Evolutionary conservation across 2,888 invertebrate genomes (phyloP).

Genomic region (Adelphocoris suturalis): DNA sequence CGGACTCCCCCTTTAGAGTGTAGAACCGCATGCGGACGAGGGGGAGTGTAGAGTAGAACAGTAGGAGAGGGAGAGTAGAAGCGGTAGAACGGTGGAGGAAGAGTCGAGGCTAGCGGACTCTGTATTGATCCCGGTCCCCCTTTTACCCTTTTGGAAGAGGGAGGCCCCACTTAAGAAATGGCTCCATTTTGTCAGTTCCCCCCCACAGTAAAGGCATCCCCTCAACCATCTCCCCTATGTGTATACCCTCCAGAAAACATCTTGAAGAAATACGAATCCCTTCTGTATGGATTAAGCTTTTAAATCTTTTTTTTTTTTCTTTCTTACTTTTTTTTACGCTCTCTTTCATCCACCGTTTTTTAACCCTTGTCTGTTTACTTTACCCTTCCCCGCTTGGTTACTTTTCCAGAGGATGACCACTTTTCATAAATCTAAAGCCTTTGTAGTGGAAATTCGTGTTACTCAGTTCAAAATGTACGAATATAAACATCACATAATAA

Average conservation of each 20-base stretch:
- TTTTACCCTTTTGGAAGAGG: slow-evolving; percentile 57
- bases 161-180: slow-evolving; percentile 66
- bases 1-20: slow-evolving; percentile 49
- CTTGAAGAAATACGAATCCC: slow-evolving; percentile 36
- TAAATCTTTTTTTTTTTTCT: not conserved
- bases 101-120: slow-evolving; percentile 51
- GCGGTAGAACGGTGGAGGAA: slow-evolving; percentile 30
- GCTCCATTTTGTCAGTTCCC: slow-evolving; percentile 64
- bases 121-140: slow-evolving; percentile 67
- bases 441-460: not conserved
- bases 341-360: not conserved
- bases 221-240: not conserved
- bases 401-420: not conserved
- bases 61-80: slow-evolving; percentile 1
- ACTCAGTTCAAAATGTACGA: too few species aligned
- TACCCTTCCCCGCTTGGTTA: slow-evolving; percentile 22
- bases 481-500: too few species aligned
- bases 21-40: slow-evolving; percentile 56
- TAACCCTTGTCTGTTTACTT: slow-evolving; percentile 16
- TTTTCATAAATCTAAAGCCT: not conserved
- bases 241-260: slow-evolving; percentile 19
- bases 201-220: slow-evolving; percentile 10
- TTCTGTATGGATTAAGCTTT: slow-evolving; percentile 31
- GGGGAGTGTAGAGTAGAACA: not conserved
- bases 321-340: not conserved